These are phyloP conservation scores for Urosaurus nigricauda DNA, from an alignment of 2,797 vertebrate genomes.

Conservation along the genomic window DNA sequence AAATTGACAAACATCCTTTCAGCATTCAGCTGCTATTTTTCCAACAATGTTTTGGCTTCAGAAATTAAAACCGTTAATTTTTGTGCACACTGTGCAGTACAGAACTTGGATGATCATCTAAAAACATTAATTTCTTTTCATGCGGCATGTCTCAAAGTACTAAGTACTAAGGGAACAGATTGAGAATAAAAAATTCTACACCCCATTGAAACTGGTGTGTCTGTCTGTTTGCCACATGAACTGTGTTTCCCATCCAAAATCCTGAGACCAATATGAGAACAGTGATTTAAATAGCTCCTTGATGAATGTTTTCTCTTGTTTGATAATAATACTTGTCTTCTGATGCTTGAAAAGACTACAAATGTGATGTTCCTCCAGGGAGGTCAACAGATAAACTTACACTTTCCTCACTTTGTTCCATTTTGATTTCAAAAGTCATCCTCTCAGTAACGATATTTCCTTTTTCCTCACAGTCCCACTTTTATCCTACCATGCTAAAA, in stretches of 20 bases:
- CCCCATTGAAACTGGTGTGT: neutral
- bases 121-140: neutral
- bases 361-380: neutral
- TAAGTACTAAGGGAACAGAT: neutral
- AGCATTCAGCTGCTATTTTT: neutral
- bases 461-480: conserved; percentile 8
- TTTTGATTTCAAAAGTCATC: neutral
- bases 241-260: neutral
- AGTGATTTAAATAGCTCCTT: neutral
- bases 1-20: neutral
- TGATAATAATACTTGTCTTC: neutral
- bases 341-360: neutral
- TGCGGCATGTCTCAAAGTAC: neutral
- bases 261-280: neutral
- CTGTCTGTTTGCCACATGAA: neutral
- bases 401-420: neutral
- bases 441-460: neutral
- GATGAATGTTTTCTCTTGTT: neutral
- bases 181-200: neutral
- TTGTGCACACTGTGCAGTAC: neutral
- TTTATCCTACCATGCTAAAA: conserved; percentile 15
- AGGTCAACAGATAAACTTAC: neutral
- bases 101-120: neutral
- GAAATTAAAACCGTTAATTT: neutral
- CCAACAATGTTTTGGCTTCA: neutral